Evolutionary conservation across 2,888 invertebrate genomes (phyloP).

Genomic region (Ophioninae sp.): DNA sequence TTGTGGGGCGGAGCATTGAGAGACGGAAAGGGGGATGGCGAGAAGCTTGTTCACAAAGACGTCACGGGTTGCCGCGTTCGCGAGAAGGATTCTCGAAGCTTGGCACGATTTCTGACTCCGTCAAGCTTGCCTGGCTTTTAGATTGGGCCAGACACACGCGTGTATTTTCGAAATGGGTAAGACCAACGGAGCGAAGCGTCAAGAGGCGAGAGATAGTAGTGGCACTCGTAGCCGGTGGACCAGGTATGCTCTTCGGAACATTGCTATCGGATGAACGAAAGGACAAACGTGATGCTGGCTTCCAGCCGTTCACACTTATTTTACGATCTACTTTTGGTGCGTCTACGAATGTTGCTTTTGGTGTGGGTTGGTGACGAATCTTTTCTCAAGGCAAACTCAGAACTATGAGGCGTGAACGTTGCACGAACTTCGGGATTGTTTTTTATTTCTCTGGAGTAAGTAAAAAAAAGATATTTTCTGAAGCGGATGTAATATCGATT

Average conservation of each 20-base stretch:
- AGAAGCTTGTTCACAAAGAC: conserved; percentile 55
- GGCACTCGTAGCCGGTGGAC: conserved; percentile 20
- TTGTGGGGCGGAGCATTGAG: conserved; percentile 6
- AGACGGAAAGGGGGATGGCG: background rate
- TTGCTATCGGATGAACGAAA: conserved; percentile 24
- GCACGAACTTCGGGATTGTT: too few relatives aligned
- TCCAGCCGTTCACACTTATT: conserved; percentile 13
- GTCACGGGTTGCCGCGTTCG: conserved; percentile 47
- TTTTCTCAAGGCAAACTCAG: too few relatives aligned
- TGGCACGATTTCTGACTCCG: conserved; percentile 73
- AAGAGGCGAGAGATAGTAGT: conserved; percentile 20
- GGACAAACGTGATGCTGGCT: conserved; percentile 23
- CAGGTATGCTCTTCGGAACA: conserved; percentile 8
- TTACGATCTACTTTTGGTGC: conserved; percentile 7
- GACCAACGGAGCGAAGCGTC: conserved; percentile 30
- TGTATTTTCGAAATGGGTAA: conserved; percentile 10
- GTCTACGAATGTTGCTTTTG: background rate
- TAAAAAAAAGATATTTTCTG: too few relatives aligned
- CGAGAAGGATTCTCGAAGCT: conserved; percentile 71
- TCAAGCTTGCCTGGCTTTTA: conserved; percentile 42
- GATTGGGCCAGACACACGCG: conserved; percentile 12
- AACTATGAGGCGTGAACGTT: too few relatives aligned
- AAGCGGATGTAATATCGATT: too few relatives aligned
- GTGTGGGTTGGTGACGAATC: background rate
- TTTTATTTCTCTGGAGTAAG: too few relatives aligned